phyloP scores from a whole-genome alignment of 2,888 invertebrate species.

The Beris morrisii region DNA sequence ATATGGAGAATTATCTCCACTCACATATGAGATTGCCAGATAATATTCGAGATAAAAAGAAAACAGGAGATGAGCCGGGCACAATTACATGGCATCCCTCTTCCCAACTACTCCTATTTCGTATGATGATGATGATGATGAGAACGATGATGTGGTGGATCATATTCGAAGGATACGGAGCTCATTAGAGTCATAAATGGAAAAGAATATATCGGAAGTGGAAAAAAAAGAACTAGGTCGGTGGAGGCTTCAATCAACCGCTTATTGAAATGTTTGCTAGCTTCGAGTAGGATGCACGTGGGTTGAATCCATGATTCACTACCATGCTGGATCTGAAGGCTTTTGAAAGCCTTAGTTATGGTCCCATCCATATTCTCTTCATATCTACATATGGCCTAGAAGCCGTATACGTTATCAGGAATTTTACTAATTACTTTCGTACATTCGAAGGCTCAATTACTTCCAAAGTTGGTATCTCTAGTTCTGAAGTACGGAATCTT shows the following conservation, averaged over 20 bases:
- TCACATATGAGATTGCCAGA: conserved; percentile 15
- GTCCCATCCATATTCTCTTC: no score
- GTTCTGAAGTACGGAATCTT: no score
- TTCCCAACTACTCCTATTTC: background rate
- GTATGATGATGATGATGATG: conserved; percentile 23
- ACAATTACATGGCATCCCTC: conserved; percentile 7
- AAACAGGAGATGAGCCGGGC: background rate
- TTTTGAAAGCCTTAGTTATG: no score
- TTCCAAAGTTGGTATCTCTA: no score
- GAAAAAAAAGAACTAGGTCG: conserved; percentile 6
- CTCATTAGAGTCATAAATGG: conserved; percentile 1
- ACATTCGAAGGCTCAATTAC: no score
- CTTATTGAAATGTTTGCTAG: background rate
- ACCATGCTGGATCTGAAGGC: no score
- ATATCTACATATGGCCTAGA: no score
- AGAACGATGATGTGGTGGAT: background rate
- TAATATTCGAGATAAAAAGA: conserved; percentile 23
- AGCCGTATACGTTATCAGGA: no score
- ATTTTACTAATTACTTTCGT: no score
- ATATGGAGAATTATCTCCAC: no score
- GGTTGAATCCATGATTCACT: no score
- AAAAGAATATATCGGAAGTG: background rate
- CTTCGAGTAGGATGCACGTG: no score
- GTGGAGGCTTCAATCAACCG: background rate
- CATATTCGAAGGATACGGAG: background rate